These are phyloP conservation scores for Calvadosia cruxmelitensis DNA, from an alignment of 30 jellyfish, hydroid and myxozoan genomes.

Conservation along the genomic window DNA sequence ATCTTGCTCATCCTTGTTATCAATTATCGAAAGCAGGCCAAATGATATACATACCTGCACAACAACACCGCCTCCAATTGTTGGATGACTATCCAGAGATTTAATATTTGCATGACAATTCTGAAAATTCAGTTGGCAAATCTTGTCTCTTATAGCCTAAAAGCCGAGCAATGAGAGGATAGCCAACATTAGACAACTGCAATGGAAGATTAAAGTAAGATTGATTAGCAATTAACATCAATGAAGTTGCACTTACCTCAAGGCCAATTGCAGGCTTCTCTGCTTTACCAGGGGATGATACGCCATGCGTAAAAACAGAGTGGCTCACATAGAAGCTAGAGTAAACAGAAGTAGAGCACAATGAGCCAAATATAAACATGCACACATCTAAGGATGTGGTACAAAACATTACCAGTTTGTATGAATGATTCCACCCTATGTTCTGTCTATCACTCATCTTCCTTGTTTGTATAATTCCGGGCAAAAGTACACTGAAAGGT, in stretches of 20 bases:
- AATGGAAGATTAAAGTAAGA: neutral
- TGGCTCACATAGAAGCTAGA: conserved; percentile 66
- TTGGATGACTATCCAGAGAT: conserved; percentile 86
- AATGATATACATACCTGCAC: conserved; percentile 35
- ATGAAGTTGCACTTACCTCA: conserved; percentile 45
- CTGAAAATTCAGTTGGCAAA: conserved; percentile 58
- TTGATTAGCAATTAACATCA: neutral
- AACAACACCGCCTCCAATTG: conserved; percentile 83
- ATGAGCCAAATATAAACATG: neutral
- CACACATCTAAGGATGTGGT: neutral
- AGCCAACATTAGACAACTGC: neutral
- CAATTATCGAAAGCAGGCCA: neutral
- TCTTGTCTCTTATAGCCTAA: conserved; percentile 73
- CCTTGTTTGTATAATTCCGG: too few relatives aligned
- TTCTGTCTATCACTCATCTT: too few relatives aligned
- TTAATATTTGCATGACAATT: conserved; percentile 58
- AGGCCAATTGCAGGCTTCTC: conserved; percentile 80
- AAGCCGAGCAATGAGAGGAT: neutral
- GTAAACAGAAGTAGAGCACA: too few relatives aligned
- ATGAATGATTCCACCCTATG: too few relatives aligned
- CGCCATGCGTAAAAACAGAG: conserved; percentile 77
- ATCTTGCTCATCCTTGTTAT: too few relatives aligned
- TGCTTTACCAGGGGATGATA: conserved; percentile 29
- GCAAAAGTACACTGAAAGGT: too few relatives aligned
- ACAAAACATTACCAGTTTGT: too few relatives aligned